Conservation (phyloP, 2,888 invertebrate species). For the Lasioglossum zephyrum region DNA sequence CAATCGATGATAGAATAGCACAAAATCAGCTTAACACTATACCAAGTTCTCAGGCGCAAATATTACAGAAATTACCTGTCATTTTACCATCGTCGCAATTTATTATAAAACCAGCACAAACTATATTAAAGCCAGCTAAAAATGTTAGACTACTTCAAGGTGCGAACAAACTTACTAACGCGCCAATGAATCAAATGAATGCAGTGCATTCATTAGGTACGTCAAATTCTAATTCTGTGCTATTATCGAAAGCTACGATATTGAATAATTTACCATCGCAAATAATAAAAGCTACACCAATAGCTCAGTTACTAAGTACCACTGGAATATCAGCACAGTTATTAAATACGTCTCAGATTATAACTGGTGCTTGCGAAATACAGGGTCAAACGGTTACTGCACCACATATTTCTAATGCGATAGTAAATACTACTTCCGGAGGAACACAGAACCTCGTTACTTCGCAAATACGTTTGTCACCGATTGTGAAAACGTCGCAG, state of each 20-base stretch:
- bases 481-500: constrained; percentile 70
- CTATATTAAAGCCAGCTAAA: constrained; percentile 74
- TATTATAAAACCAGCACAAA: constrained; percentile 77
- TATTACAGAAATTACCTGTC: constrained; percentile 75
- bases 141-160: constrained; percentile 76
- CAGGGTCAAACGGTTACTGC: constrained; percentile 62
- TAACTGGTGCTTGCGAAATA: constrained; percentile 70
- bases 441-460: constrained; percentile 69
- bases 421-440: constrained; percentile 57
- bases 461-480: constrained; percentile 71
- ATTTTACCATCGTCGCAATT: constrained; percentile 79
- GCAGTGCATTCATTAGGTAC: constrained; percentile 57
- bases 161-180: constrained; percentile 67
- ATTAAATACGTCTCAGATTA: constrained; percentile 72
- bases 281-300: constrained; percentile 76
- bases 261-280: constrained; percentile 75
- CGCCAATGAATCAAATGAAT: constrained; percentile 52
- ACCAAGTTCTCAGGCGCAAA: constrained; percentile 73
- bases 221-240: constrained; percentile 73
- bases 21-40: constrained; percentile 62
- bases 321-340: constrained; percentile 73
- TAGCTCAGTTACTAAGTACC: constrained; percentile 73
- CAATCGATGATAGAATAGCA: constrained; percentile 57
- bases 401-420: constrained; percentile 54
- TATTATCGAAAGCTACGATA: constrained; percentile 77